Percentiles rank a stretch among this genome's conserved stretches.
Conservation (phyloP, 2,797 vertebrate genomes). For the Gambusia yucatana region DNA sequence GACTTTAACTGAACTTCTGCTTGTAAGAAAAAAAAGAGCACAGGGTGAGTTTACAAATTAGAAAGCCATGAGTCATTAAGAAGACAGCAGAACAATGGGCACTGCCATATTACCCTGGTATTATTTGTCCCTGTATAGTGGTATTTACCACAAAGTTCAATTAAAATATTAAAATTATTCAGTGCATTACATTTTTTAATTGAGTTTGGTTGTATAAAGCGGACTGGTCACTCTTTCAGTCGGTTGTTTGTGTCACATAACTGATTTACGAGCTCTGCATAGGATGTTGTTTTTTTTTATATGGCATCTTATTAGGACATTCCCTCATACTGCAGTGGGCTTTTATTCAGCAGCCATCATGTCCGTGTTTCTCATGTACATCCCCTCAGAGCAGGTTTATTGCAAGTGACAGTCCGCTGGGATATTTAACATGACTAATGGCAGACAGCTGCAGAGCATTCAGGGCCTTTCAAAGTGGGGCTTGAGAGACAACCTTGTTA, state of each 20-base stretch:
- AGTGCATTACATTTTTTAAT: neutral
- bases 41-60: neutral
- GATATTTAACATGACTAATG: constrained; percentile 60
- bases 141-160: neutral
- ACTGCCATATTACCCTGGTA: neutral
- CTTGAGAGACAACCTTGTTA: constrained; percentile 28
- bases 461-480: constrained; percentile 22
- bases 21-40: neutral
- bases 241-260: neutral
- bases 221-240: neutral
- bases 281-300: neutral
- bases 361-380: constrained; percentile 24
- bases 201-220: neutral
- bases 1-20: neutral
- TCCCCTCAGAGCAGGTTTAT: constrained; percentile 31
- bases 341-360: constrained; percentile 25
- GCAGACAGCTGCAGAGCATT: constrained; percentile 51
- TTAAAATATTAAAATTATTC: neutral
- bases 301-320: neutral
- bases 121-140: neutral
- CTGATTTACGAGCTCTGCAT: neutral
- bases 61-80: neutral
- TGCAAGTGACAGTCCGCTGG: constrained; percentile 49
- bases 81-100: neutral
- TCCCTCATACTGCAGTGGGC: constrained; percentile 2